Evolutionary conservation across 1,140 invertebrate genomes (phyloP).

Genomic region (Ceratina japonica): DNA sequence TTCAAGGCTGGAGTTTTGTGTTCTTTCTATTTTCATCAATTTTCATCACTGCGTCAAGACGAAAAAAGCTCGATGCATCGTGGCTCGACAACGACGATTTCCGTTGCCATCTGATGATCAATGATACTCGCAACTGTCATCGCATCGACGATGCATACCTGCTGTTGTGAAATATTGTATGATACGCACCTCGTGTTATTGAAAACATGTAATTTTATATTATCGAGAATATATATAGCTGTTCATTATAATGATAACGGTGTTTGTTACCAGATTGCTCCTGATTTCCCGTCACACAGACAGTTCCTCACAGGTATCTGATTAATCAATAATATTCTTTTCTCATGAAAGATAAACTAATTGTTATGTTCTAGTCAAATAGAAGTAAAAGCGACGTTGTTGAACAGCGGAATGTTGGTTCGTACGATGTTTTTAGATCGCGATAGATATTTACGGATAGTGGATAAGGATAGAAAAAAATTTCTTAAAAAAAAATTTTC

Average conservation of each 20-base stretch:
- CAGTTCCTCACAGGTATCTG: too few relatives aligned
- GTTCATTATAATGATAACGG: constrained; percentile 65
- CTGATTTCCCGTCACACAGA: too few relatives aligned
- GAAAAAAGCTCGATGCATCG: neutral
- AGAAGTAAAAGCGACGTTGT: too few relatives aligned
- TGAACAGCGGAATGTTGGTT: too few relatives aligned
- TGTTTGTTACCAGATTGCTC: neutral
- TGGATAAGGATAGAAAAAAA: too few relatives aligned
- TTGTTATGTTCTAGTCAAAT: too few relatives aligned
- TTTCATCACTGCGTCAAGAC: neutral
- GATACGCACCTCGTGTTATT: constrained; percentile 74
- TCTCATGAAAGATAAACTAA: too few relatives aligned
- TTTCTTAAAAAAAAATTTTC: too few relatives aligned
- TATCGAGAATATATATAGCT: constrained; percentile 72
- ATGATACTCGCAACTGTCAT: constrained; percentile 29
- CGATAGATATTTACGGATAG: too few relatives aligned
- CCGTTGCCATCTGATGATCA: neutral
- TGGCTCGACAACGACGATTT: neutral
- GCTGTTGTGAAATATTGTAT: constrained; percentile 77
- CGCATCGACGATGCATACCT: constrained; percentile 45
- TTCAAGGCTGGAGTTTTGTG: constrained; percentile 19
- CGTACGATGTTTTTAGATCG: too few relatives aligned
- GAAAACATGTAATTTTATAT: constrained; percentile 77
- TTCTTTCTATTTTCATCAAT: neutral
- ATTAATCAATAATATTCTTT: too few relatives aligned